Evolutionary conservation across 1,140 invertebrate genomes (phyloP), one percentile per base, ranked within the genome.

Genomic region (Rhynchophorus ferrugineus): DNA sequence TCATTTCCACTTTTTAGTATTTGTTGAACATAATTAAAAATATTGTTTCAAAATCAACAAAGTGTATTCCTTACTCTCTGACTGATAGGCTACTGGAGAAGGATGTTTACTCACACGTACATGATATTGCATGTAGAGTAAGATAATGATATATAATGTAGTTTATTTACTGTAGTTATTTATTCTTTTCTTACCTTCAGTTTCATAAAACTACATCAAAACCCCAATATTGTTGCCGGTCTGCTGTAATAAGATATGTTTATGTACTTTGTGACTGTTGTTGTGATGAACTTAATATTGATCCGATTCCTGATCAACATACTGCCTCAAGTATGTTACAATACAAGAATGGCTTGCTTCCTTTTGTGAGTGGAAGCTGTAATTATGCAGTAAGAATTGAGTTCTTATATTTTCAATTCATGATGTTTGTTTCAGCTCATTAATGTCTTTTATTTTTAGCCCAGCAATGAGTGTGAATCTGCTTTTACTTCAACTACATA

Each of bases 251-350:
- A 21, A 70, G 79, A 37, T 78, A 75, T 73, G 73, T 70, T 1
- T 82, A 68, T 63, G 73, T 71, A 1, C 59, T 81, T 3, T 75
- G 77, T 20, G 77, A 79, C 57, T 63, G 66, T 42, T 77, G 75
- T 54, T 81, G 78, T 53, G 53, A 66, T 1, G 49, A 67, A 5
- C 55, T 76, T 7, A 67, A 62, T 19, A 66, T 82, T 3, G 19
- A 61, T 0, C 45, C 77, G 78, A 9, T 14, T 43, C 3, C 2
- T n/a, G n/a, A 46, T 37, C n/a, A 7, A 7, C 18, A 16, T 53
- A 3, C 35, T 35, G 11, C 1, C n/a, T 14, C 8, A 9, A 18
- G 38, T 7, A 11, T 29, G 21, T 22, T 35, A 41, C 3, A 8
- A 7, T 13, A 13, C 5, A 21, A 1, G 13, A 39, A 36, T 48